Evolutionary conservation across 2,113 vertebrate species (phyloP), one percentile per base, ranked within the genome.

Genomic region (Mohoua ochrocephala): DNA sequence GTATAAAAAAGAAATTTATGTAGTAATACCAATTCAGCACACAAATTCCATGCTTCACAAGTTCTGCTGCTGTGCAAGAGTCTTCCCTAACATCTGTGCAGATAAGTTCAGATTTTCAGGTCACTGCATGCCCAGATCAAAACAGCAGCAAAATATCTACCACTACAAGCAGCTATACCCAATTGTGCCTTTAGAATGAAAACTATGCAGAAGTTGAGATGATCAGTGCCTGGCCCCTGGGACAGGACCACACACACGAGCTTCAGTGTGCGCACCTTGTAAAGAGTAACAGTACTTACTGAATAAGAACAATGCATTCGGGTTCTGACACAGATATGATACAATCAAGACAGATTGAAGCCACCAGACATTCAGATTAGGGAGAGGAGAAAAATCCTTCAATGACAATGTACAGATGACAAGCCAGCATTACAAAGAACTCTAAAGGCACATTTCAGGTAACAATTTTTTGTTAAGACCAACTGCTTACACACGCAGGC

Each of bases 401-500:
- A 60, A 27, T 64, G 90, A 89, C 69, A 68, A 47, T 13, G 31
- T 77, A 93, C 74, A 90, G 64, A 60, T 90, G 84, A 89, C 41
- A 91, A 93, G 84, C 65, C 19, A 87, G 91, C 93, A 78, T 85
- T 70, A 87, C 91, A 53, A 33, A 96, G 96, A 86, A 96, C 95
- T 97, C 98, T 97, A 97, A 98, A 98, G 98, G 98, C 97, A 96
- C 87, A 95, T 88, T 97, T 96, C 97, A 93, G 96, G 97, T 94
- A 96, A 97, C 78, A 68, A 64, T 82, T 96, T 97, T 97, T 96
- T 96, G 97, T 93, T 95, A 95, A 97, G 93, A 97, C 89, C 92
- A 95, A 96, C 92, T 42, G 97, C 97, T 98, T 97, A 97, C 96
- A 97, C 64, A 95, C 81, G 60, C 85, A 95, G 96, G 95, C 97